Conservation (phyloP, 2,113 vertebrate species). For the Lepus americanus region DNA sequence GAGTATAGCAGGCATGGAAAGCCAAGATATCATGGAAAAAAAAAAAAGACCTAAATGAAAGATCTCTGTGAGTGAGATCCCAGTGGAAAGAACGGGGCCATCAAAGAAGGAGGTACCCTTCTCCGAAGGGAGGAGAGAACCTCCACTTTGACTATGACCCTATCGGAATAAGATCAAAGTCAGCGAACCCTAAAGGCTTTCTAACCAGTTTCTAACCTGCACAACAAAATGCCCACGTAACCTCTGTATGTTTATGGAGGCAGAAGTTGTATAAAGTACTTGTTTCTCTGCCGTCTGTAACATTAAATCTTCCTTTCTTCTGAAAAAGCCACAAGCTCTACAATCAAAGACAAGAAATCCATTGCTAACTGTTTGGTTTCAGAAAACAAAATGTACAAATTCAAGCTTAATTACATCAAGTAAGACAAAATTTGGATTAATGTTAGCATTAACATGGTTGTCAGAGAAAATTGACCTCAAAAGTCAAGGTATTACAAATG, state of each 20-base stretch:
- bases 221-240: no score
- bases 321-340: background rate
- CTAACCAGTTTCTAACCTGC: no score
- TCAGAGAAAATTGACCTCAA: conserved; percentile 62
- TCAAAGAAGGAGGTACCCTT: no score
- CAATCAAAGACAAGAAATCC: background rate
- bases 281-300: background rate
- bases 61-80: no score
- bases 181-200: no score
- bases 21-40: no score
- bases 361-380: background rate
- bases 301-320: background rate
- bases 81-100: no score
- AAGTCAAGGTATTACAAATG: conserved; percentile 47
- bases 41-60: no score
- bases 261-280: background rate
- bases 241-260: background rate
- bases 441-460: conserved; percentile 32
- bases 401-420: background rate
- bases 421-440: background rate
- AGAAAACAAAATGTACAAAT: conserved; percentile 34
- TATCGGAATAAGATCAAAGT: no score
- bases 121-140: no score
- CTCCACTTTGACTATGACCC: no score
- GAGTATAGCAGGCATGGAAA: no score